These are phyloP conservation scores for Nesometra sesokonis DNA, from an alignment of 35 echinoderm and acorn worm genomes.

Conservation along the genomic window DNA sequence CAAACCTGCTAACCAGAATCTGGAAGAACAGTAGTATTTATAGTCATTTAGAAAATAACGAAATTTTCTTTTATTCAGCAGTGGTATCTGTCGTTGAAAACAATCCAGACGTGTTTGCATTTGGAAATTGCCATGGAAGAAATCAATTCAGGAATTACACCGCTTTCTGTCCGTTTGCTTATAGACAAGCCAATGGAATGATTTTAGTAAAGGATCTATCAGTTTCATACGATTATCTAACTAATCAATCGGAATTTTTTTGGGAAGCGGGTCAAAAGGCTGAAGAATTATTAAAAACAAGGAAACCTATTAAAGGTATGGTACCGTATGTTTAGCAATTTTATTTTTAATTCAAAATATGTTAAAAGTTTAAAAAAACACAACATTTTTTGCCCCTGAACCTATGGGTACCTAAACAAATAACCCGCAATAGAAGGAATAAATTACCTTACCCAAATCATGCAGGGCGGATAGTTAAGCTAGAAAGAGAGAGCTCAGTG, in stretches of 20 bases:
- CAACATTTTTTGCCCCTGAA: too few relatives aligned
- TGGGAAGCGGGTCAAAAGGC: constrained; percentile 70
- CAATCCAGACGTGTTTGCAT: constrained; percentile 80
- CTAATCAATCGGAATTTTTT: constrained; percentile 80
- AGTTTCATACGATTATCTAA: constrained; percentile 68
- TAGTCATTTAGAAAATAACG: constrained; percentile 45
- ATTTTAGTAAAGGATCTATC: constrained; percentile 86
- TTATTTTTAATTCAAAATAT: too few relatives aligned
- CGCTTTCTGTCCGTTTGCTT: constrained; percentile 83
- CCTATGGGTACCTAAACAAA: too few relatives aligned
- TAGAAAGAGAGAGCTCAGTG: too few relatives aligned
- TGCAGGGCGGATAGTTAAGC: too few relatives aligned
- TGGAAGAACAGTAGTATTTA: constrained; percentile 53
- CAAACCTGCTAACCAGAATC: constrained; percentile 78
- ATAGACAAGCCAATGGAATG: constrained; percentile 44
- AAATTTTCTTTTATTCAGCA: constrained; percentile 74
- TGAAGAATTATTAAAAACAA: constrained; percentile 19
- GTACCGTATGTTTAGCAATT: too few relatives aligned
- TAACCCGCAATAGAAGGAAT: too few relatives aligned
- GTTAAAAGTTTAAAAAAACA: too few relatives aligned
- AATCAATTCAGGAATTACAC: constrained; percentile 50
- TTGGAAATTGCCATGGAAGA: constrained; percentile 79
- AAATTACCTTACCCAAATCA: too few relatives aligned
- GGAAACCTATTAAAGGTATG: background rate
- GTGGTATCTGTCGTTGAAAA: constrained; percentile 85